Base-by-base conservation (phyloP, 2,888 invertebrate genomes). In the Lydus trimaculatus region DNA sequence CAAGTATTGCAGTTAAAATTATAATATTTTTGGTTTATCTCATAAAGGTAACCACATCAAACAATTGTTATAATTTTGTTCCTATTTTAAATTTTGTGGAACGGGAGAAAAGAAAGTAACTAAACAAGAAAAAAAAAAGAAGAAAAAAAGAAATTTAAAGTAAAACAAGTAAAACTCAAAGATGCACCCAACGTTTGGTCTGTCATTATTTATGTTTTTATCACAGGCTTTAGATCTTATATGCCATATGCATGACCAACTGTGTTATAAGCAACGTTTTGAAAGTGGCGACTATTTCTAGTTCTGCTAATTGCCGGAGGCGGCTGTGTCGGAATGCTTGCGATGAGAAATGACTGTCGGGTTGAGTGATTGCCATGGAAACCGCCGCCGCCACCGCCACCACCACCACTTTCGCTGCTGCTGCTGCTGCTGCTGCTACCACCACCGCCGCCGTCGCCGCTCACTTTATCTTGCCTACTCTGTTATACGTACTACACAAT, bases 241-340 rank as follows among this genome's bases (percentile, higher is more conserved):
- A 65, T 65, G 67, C 62, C 71, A 58, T 71, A 70, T 72, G 74
- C 70, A 69, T 74, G 71, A 66, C 61, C 69, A 70, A 72, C 69
- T 70, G 71, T 71, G 74, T 66, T 69, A 74, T 66, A 58, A 66
- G 71, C 67, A 71, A 71, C 71, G 72, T 71, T 63, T 76, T 74
- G 74, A 78, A 78, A 75, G 77, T 75, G 74, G 76, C 70, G 78
- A 79, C 82, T 81, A 80, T 83, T 83, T 85, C 84, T 85, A 85
- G 84, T 85, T 84, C 84, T 82, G 84, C 84, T 85, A 85, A 85
- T 85, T 85, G 84, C 84, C 78, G 83, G 79, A 83, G 83, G 84
- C 83, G 81, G 82, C 80, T 80, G 79, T 79, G 80, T 79, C 78
- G 82, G 82, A 82, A 82, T 82, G 80, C 78, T 78, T 77, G 78